These are phyloP conservation scores for Pantherophis guttatus DNA, from an alignment of 2,113 vertebrate genomes.

Conservation along the genomic window DNA sequence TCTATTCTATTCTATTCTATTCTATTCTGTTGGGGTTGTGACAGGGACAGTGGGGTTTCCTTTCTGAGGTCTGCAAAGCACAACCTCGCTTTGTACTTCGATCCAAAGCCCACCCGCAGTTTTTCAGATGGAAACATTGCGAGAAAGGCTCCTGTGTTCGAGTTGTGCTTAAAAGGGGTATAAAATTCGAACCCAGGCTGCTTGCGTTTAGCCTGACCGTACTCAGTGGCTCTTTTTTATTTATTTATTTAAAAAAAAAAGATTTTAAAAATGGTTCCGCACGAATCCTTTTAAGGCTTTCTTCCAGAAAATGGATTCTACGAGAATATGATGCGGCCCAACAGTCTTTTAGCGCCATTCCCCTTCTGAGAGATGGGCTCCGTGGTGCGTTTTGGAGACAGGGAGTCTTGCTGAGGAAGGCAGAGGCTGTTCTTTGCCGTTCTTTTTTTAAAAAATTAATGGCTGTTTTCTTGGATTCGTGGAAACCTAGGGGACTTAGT, in stretches of 20 bases:
- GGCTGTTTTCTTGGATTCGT: background rate
- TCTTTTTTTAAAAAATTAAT: constrained; percentile 3
- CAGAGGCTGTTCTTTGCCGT: background rate
- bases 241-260: no score
- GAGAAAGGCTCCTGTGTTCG: background rate
- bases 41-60: background rate
- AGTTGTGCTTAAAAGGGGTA: background rate
- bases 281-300: background rate
- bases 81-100: background rate
- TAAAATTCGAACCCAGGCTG: background rate
- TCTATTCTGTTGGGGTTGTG: background rate
- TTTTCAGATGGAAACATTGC: background rate
- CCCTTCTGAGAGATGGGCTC: background rate
- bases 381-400: background rate
- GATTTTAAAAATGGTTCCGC: background rate
- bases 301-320: background rate
- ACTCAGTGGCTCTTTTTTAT: background rate
- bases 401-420: background rate
- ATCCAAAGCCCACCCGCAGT: background rate
- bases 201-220: background rate
- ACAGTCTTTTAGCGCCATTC: background rate
- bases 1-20: no score
- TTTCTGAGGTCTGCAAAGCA: background rate
- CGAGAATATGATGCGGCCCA: background rate
- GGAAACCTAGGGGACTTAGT: background rate